Evolutionary conservation across 2,797 vertebrate genomes (phyloP), one percentile per base, ranked within the genome.

Genomic region (Micropoecilia bifurca): DNA sequence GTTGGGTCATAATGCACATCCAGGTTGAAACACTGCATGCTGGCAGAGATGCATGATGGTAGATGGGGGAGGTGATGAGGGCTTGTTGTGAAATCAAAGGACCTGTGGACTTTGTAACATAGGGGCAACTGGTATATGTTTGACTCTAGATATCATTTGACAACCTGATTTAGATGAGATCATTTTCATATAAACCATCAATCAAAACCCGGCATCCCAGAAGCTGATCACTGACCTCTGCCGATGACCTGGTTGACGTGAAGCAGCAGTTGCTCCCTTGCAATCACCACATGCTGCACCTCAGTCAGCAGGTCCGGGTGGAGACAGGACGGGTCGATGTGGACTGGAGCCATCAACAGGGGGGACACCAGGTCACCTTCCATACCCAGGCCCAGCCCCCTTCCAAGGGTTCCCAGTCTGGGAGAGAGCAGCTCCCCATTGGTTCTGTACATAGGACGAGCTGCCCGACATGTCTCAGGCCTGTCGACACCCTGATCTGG

Each of bases 181-280:
- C 9, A 25, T 68, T 41, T 22, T 22, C 12, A 4, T 22, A 9
- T 39, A 71, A 45, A n/a, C 13, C n/a, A 39, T 20, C 36, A 22
- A 39, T 22, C 18, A 39, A 14, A 53, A 55, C 7, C 48, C 22
- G 8, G 2, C 5, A 41, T 47, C 4, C 30, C 3, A 48, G 8
- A n/a, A 74, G 22, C 1, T 28, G 28, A 25, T 47, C 63, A 39
- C 78, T 90, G 91, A 98, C 98, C 98, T 97, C 98, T 96, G 93
- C 98, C 98, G 83, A 99, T 99, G 83, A 99, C 95, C 95, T 98
- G 97, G 75, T 93, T 97, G 88, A 99, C 96, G 91, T 99, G 98
- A 53, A 99, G 96, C 59, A 99, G 96, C 87, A 99, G 97, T 87
- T 96, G 96, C 48, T 97, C 97, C 1, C 96, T 93, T 85, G 97